A percentile compares a stretch with the other conserved stretches of the same genome.
These are phyloP conservation scores for Nephrotoma appendiculata DNA, from an alignment of 2,888 invertebrate species.

Conservation along the genomic window DNA sequence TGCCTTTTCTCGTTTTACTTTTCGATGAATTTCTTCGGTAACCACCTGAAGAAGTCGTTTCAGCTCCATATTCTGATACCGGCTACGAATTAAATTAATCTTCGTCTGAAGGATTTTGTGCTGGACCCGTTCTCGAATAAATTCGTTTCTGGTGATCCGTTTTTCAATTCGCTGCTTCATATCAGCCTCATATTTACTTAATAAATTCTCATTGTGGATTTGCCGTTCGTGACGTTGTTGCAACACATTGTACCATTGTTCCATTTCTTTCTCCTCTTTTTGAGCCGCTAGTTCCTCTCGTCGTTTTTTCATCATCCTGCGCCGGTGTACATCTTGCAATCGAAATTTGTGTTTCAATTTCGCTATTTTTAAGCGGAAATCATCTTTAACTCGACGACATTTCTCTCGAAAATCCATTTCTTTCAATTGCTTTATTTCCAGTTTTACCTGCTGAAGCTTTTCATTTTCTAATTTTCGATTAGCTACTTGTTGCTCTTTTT, in stretches of 20 bases:
- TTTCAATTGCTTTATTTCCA: neutral
- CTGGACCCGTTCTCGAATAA: neutral
- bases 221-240: neutral
- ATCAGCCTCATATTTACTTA: neutral
- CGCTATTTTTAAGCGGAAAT: neutral
- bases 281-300: neutral
- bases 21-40: neutral
- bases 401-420: neutral
- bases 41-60: neutral
- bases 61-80: neutral
- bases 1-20: neutral
- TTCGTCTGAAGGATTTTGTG: neutral
- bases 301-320: neutral
- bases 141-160: neutral
- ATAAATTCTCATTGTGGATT: neutral
- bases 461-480: neutral
- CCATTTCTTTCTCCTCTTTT: neutral
- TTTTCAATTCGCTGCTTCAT: neutral
- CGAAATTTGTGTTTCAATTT: neutral
- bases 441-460: neutral
- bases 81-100: neutral
- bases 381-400: neutral
- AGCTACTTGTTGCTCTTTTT: neutral
- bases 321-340: neutral
- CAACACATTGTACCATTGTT: neutral